A percentile compares a stretch with the other conserved stretches of the same genome.
Evolutionary conservation across 2,797 vertebrate genomes (phyloP).

Genomic region (Poeciliopsis paucimaculata): DNA sequence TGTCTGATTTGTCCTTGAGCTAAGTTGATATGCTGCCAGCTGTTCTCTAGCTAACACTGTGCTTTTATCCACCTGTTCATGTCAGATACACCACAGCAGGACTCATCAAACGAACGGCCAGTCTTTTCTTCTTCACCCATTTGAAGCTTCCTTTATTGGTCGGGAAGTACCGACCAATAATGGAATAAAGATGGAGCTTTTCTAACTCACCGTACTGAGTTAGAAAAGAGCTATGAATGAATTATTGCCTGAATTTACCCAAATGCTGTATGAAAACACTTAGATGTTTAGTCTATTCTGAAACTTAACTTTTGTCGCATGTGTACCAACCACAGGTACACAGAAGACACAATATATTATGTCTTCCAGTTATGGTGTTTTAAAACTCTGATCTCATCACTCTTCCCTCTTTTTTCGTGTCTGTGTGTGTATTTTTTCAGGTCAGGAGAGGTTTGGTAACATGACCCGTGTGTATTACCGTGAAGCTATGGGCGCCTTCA

Average conservation of each 20-base stretch:
- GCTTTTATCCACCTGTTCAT: slow-evolving; percentile 35
- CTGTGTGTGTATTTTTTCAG: slow-evolving; percentile 67
- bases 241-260: not conserved
- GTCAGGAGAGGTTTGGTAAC: slow-evolving; percentile 98
- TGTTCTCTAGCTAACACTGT: slow-evolving; percentile 33
- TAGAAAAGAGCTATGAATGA: not conserved
- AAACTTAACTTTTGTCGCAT: slow-evolving; percentile 14
- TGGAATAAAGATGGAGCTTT: too few relatives aligned
- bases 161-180: too few relatives aligned
- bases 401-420: not conserved
- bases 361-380: not conserved
- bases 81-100: not conserved
- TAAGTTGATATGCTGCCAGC: slow-evolving; percentile 13
- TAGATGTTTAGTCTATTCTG: slow-evolving; percentile 7
- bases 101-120: slow-evolving; percentile 3
- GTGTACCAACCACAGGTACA: slow-evolving; percentile 1
- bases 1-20: slow-evolving; percentile 32
- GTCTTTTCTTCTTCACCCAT: not conserved
- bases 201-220: not conserved
- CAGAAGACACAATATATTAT: slow-evolving; percentile 8
- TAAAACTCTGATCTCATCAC: slow-evolving; percentile 5
- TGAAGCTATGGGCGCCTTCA: slow-evolving; percentile 97
- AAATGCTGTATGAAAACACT: not conserved
- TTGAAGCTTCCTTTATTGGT: not conserved
- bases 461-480: slow-evolving; percentile 99